Evolutionary conservation across 2,797 vertebrate species (phyloP).

Genomic region (Sylvia borin): DNA sequence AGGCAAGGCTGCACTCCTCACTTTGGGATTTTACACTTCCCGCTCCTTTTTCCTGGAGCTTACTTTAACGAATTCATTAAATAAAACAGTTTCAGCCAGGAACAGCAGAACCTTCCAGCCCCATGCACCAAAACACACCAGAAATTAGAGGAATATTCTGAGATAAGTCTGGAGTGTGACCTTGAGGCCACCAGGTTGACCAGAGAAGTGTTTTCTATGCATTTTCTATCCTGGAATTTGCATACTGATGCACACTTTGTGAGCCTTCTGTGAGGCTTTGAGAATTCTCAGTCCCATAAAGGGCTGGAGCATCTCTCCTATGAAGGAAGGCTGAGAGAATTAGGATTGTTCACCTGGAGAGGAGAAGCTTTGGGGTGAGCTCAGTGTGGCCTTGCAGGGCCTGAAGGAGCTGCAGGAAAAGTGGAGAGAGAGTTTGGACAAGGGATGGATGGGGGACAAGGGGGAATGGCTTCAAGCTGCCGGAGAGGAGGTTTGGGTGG

Average conservation of each 20-base stretch:
- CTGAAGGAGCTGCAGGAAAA: background rate
- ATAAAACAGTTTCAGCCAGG: background rate
- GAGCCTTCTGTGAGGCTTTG: no score
- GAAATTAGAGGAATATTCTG: background rate
- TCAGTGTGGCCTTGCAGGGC: fast-evolving
- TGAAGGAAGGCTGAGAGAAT: background rate
- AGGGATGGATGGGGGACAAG: background rate
- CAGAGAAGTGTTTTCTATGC: background rate
- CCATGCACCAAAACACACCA: background rate
- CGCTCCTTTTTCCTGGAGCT: background rate
- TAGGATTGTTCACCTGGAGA: background rate
- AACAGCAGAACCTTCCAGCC: background rate
- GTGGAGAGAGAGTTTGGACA: background rate
- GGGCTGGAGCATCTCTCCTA: background rate
- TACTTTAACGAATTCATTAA: background rate
- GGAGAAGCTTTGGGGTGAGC: background rate
- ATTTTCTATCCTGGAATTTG: no score
- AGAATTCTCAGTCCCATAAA: no score
- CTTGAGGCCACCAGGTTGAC: background rate
- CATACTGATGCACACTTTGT: no score
- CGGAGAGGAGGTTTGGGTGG: fast-evolving
- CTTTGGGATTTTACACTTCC: background rate
- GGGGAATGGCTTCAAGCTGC: background rate
- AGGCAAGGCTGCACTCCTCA: background rate
- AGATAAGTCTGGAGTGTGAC: background rate